Evolutionary conservation across 2,113 vertebrate genomes (phyloP).

Genomic region (Amphiprion ocellaris): DNA sequence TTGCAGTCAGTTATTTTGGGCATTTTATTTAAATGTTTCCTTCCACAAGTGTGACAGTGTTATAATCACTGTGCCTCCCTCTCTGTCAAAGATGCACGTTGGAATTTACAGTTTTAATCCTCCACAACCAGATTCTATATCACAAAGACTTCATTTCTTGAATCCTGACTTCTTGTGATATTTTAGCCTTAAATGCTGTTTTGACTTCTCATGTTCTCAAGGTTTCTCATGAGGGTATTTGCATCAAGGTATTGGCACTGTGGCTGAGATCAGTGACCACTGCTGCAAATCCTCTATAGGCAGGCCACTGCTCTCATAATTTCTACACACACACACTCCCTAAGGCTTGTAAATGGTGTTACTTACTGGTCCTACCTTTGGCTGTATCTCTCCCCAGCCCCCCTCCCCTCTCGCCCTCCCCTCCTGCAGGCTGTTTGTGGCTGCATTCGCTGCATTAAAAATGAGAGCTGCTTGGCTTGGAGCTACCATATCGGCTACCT

Average conservation of each 20-base stretch:
- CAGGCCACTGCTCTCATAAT: constrained; percentile 19
- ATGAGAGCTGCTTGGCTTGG: constrained; percentile 63
- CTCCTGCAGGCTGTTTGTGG: constrained; percentile 73
- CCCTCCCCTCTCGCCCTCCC: constrained; percentile 14
- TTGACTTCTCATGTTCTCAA: not conserved
- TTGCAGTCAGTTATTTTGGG: too few species aligned
- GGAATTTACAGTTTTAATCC: constrained; percentile 13
- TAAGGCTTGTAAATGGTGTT: constrained; percentile 52
- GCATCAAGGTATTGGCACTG: not conserved
- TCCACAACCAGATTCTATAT: not conserved
- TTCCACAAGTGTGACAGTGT: too few species aligned
- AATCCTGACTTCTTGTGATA: not conserved
- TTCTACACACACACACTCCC: constrained; percentile 35
- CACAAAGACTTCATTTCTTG: constrained; percentile 1
- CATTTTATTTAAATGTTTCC: too few species aligned
- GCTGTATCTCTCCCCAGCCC: constrained; percentile 53
- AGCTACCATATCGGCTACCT: constrained; percentile 70
- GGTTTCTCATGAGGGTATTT: constrained; percentile 13
- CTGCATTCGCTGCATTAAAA: constrained; percentile 70
- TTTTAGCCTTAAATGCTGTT: constrained; percentile 3
- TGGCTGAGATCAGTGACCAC: constrained; percentile 47
- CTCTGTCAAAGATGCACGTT: not conserved
- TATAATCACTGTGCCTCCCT: too few species aligned
- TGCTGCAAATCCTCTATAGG: constrained; percentile 29
- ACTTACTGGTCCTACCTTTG: constrained; percentile 66